These are phyloP conservation scores for Arenicola marina DNA, from an alignment of 2,888 invertebrate species.

Conservation along the genomic window DNA sequence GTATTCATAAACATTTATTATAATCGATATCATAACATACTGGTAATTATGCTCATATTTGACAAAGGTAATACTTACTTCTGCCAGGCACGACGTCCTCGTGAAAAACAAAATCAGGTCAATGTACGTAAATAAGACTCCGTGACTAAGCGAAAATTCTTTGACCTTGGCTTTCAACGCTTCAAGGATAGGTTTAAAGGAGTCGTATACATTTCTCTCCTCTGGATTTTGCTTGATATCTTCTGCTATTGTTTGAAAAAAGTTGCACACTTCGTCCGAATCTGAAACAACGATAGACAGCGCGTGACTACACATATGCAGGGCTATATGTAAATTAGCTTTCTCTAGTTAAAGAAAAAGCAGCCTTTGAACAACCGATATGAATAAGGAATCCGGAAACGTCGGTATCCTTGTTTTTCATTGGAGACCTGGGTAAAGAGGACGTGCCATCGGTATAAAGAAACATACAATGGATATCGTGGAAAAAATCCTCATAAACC, in stretches of 20 bases:
- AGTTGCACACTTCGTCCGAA: slow-evolving; percentile 34
- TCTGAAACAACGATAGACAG: slow-evolving; percentile 10
- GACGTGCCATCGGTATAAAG: too few relatives aligned
- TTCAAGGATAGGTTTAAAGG: slow-evolving; percentile 20
- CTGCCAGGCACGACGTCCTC: slow-evolving; percentile 40
- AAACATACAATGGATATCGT: too few relatives aligned
- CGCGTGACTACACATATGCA: not conserved
- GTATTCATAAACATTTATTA: too few relatives aligned
- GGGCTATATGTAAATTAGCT: too few relatives aligned
- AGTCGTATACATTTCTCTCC: slow-evolving; percentile 35
- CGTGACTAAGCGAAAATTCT: slow-evolving; percentile 12
- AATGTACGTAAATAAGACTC: not conserved
- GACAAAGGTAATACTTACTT: slow-evolving; percentile 34
- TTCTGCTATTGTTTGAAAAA: slow-evolving; percentile 39
- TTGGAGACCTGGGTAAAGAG: too few relatives aligned
- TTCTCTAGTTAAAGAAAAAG: too few relatives aligned
- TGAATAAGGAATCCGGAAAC: too few relatives aligned
- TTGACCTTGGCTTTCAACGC: slow-evolving; percentile 9
- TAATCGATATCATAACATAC: too few relatives aligned
- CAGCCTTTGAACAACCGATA: too few relatives aligned
- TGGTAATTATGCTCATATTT: too few relatives aligned
- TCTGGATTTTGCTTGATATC: slow-evolving; percentile 44
- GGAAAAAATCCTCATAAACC: too few relatives aligned
- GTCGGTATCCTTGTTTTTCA: too few relatives aligned
- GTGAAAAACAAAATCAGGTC: slow-evolving; percentile 47